Conservation (phyloP, 2,113 vertebrate species). For the Actenoides hombroni region DNA sequence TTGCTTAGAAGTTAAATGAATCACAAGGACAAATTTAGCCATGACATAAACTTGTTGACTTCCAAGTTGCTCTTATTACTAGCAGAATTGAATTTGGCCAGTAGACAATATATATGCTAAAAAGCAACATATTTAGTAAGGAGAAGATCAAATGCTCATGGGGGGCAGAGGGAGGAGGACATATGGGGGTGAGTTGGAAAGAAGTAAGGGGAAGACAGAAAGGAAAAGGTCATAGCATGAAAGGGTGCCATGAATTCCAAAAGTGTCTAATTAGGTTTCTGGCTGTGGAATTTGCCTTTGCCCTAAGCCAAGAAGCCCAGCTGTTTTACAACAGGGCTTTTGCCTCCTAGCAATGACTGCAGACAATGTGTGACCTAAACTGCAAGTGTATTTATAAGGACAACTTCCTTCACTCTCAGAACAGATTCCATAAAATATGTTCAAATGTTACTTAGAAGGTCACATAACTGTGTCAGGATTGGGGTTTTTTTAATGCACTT, state of each 20-base stretch:
- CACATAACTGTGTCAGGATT: not conserved
- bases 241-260: slow-evolving; percentile 59
- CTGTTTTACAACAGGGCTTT: slow-evolving; percentile 69
- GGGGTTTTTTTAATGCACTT: not conserved
- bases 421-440: slow-evolving; percentile 46
- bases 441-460: slow-evolving; percentile 45
- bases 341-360: slow-evolving; percentile 58
- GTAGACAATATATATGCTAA: slow-evolving; percentile 1
- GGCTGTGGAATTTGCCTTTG: slow-evolving; percentile 70
- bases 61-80: not conserved
- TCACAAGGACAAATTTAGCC: not conserved
- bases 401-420: slow-evolving; percentile 50
- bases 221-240: slow-evolving; percentile 56
- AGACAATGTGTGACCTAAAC: slow-evolving; percentile 64
- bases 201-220: slow-evolving; percentile 17
- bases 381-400: slow-evolving; percentile 58
- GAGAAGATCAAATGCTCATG: not conserved
- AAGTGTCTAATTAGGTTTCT: slow-evolving; percentile 70
- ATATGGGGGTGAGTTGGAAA: slow-evolving; percentile 29
- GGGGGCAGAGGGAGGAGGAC: not conserved
- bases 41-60: slow-evolving; percentile 25
- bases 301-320: slow-evolving; percentile 62
- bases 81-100: slow-evolving; percentile 17
- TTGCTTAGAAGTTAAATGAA: not conserved
- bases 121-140: slow-evolving; percentile 12